Conservation (phyloP, 2,888 invertebrate species). For the Lasioglossum vierecki region DNA sequence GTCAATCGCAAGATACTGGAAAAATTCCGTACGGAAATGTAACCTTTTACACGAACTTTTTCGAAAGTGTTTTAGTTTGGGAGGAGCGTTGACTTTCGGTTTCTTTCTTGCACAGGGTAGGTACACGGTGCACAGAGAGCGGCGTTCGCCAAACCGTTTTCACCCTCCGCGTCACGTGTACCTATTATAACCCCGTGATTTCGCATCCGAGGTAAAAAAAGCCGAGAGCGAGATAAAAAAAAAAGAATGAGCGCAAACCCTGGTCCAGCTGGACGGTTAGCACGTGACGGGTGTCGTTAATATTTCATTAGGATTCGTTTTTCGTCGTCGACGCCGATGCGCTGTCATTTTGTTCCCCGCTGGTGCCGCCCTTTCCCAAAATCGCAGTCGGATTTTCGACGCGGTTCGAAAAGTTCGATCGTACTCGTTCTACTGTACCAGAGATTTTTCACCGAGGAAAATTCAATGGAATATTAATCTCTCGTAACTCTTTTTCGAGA, state of each 20-base stretch:
- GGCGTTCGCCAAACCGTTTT: not conserved
- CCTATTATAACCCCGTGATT: constrained; percentile 35
- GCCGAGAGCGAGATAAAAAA: constrained; percentile 2
- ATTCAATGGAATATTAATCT: not conserved
- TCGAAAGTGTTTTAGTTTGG: not conserved
- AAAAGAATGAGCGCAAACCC: constrained; percentile 36
- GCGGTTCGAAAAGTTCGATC: constrained; percentile 48
- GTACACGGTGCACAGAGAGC: not conserved
- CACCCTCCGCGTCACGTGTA: constrained; percentile 52
- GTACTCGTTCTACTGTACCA: not conserved
- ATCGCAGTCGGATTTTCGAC: constrained; percentile 49
- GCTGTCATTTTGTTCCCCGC: constrained; percentile 70
- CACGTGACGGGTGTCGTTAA: constrained; percentile 78
- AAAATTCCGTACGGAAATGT: not conserved
- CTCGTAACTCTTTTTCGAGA: not conserved
- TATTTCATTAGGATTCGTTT: constrained; percentile 80
- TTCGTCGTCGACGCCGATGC: constrained; percentile 67
- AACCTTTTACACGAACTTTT: not conserved
- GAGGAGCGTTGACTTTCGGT: not conserved
- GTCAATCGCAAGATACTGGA: not conserved
- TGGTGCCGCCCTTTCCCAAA: constrained; percentile 26
- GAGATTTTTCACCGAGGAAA: not conserved
- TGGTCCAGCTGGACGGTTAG: constrained; percentile 55
- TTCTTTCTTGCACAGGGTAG: not conserved
- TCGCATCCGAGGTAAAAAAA: constrained; percentile 27